Base-by-base conservation (phyloP, 1,140 invertebrate genomes). In the Pseudomyrmex gracilis region DNA sequence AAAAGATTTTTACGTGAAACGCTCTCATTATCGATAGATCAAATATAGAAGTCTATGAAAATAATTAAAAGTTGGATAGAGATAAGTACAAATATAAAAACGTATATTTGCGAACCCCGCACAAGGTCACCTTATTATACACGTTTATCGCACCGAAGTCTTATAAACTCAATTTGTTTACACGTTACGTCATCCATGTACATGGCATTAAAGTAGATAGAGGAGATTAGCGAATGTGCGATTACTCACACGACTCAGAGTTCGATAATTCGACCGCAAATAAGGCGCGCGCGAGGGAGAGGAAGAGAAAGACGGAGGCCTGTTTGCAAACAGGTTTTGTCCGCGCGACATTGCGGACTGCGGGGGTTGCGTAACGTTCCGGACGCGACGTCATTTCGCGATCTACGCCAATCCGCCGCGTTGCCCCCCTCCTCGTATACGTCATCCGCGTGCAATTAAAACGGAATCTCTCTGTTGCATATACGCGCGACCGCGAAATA, bases 401-500 rank as follows among this genome's bases (percentile, higher is more conserved):
- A 77, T 67, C 67, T 70, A 9, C 55, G 49, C 51, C 68, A 76
- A 34, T 71, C 61, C 80, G 83, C 71, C 64, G 47, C 34, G 51
- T n/a, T 15, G 13, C 2, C 1, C n/a, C 17, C 60, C 34, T n/a
- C n/a, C n/a, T n/a, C n/a, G n/a, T n/a, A 22, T 63, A 74, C 73
- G 73, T 78, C 80, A 78, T 87, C 34, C 73, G 73, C 85, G 55
- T 53, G 80, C 63, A 78, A 87, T 87, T 87, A 84, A 34, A 87
- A 78, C 83, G 85, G 67, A 84, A 87, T 87, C n/a, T n/a, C n/a
- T n/a, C 68, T 51, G 66, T 68, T 77, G 13, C 15, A 67, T 58
- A 10, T 34, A 58, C 70, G 76, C 49, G 67, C n/a, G 43, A 17
- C 66, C 47, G 64, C 82, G 43, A 17, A n/a, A n/a, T n/a, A n/a